A percentile compares a stretch with the other conserved stretches of the same genome.
phyloP scores from a whole-genome alignment of 2,113 vertebrate genomes.

The Gymnobelideus leadbeateri region DNA sequence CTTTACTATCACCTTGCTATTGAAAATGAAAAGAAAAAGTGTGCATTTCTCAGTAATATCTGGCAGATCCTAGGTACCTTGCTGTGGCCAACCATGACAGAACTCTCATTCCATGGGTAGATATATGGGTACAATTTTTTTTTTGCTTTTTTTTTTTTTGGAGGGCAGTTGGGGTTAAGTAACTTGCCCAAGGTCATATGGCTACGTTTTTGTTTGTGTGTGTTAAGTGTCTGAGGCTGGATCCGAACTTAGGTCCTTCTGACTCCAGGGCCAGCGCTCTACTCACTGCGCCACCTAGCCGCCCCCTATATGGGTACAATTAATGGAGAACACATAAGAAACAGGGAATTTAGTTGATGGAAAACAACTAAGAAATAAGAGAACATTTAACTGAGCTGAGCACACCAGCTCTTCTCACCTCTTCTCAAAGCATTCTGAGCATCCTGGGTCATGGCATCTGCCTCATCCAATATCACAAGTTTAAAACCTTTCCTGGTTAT shows the following conservation, averaged over 20 bases:
- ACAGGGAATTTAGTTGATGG: no score
- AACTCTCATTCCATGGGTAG: neutral
- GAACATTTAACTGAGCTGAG: no score
- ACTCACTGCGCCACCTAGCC: no score
- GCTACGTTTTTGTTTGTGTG: no score
- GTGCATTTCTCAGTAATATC: neutral
- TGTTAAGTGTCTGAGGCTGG: no score
- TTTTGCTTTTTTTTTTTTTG: no score
- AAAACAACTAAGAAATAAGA: no score
- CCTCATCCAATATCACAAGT: constrained; percentile 98
- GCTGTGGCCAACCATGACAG: neutral
- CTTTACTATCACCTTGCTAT: neutral
- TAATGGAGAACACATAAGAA: neutral
- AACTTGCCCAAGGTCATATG: no score
- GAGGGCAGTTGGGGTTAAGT: no score
- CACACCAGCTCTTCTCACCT: constrained; percentile 85
- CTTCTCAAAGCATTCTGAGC: constrained; percentile 97
- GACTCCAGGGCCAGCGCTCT: no score
- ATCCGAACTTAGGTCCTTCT: no score
- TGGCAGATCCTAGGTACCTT: neutral
- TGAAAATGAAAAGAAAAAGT: neutral
- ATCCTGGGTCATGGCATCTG: constrained; percentile 98
- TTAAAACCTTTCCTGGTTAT: constrained; percentile 94
- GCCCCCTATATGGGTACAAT: no score
- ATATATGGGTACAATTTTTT: neutral